These are phyloP conservation scores for Autographa gamma DNA, from an alignment of 2,888 invertebrate species.

Conservation along the genomic window DNA sequence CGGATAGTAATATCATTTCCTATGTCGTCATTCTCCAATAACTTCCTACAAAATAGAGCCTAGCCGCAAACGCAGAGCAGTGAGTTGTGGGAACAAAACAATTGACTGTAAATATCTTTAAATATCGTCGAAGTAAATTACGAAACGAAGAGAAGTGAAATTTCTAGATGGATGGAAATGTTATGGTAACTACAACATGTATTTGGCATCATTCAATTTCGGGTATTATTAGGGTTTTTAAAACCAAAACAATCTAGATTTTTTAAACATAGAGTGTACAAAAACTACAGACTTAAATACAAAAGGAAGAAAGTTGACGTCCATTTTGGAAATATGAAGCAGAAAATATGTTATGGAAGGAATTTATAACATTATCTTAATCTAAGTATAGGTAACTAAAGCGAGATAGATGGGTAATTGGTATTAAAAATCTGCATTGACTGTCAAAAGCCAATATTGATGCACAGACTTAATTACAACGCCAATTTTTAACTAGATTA, in stretches of 20 bases:
- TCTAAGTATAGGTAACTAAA: too few relatives aligned
- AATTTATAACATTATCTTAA: background rate
- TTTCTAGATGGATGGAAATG: slow-evolving; percentile 3
- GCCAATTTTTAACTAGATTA: too few relatives aligned
- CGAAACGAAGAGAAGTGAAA: too few relatives aligned
- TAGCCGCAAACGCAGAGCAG: slow-evolving; percentile 10
- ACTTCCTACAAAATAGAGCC: slow-evolving; percentile 27
- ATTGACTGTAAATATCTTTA: background rate
- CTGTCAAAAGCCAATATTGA: too few relatives aligned
- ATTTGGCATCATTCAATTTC: background rate
- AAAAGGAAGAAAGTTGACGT: too few relatives aligned
- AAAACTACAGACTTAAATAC: background rate
- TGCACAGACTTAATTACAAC: too few relatives aligned
- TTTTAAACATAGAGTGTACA: background rate
- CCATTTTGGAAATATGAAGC: background rate
- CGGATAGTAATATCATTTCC: slow-evolving; percentile 10
- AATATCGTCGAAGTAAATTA: background rate
- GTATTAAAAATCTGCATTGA: too few relatives aligned
- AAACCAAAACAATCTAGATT: background rate
- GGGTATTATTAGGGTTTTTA: background rate
- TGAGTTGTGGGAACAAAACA: background rate
- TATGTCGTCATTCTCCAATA: slow-evolving; percentile 18
- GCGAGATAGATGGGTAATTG: too few relatives aligned
- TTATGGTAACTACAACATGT: background rate
- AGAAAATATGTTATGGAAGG: background rate